Evolutionary conservation across 2,797 vertebrate species (phyloP).

Genomic region (Clarias platycephalus): DNA sequence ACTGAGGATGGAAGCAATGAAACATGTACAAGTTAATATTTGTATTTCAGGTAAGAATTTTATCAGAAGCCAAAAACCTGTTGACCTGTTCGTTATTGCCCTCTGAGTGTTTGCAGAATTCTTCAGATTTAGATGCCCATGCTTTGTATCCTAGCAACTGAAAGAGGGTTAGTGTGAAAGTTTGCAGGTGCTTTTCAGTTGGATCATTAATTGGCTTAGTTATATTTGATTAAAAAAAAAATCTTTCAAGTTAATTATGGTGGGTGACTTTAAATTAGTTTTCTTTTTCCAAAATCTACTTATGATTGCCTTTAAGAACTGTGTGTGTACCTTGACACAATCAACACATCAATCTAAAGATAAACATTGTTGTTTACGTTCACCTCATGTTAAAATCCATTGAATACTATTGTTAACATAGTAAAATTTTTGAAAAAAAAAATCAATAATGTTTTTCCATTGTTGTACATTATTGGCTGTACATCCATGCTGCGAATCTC

Average conservation of each 20-base stretch:
- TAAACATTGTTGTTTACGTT: neutral
- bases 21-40: neutral
- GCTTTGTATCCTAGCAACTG: constrained; percentile 70
- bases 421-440: neutral
- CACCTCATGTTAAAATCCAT: neutral
- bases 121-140: constrained; percentile 56
- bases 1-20: neutral
- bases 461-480: too few species aligned
- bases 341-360: neutral
- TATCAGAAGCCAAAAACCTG: constrained; percentile 23
- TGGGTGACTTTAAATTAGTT: neutral
- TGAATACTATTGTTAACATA: neutral
- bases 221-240: constrained; percentile 59
- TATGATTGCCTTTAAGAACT: neutral
- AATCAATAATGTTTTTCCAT: neutral
- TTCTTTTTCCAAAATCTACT: neutral
- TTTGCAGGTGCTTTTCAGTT: constrained; percentile 64
- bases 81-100: constrained; percentile 25
- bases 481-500: too few species aligned
- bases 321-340: neutral
- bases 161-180: constrained; percentile 61
- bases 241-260: constrained; percentile 35
- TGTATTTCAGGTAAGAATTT: constrained; percentile 24
- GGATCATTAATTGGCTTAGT: constrained; percentile 61
- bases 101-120: constrained; percentile 56